Conservation (phyloP, 2,888 invertebrate genomes). For the Orthosia cruda region DNA sequence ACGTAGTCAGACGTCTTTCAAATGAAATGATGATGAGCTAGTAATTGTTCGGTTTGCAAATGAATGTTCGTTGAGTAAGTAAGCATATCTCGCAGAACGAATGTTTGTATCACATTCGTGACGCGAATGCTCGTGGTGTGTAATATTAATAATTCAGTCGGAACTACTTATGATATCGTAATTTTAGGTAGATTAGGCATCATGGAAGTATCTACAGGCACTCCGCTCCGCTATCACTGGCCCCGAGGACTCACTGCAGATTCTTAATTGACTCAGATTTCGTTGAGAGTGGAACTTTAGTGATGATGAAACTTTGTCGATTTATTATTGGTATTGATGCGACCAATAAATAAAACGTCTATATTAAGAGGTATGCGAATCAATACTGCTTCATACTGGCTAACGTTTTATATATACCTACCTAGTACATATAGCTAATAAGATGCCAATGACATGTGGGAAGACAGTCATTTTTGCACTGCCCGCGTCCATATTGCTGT, state of each 20-base stretch:
- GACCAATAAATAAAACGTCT: conserved; percentile 49
- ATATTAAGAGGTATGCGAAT: conserved; percentile 41
- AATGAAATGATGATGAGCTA: too few species aligned
- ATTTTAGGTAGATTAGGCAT: too few species aligned
- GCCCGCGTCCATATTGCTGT: not conserved
- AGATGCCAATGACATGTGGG: not conserved
- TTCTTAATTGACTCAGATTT: conserved; percentile 57
- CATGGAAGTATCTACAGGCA: too few species aligned
- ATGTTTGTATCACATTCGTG: too few species aligned
- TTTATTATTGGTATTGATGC: conserved; percentile 44
- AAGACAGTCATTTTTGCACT: not conserved
- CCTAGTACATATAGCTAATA: not conserved
- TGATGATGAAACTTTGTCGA: conserved; percentile 64
- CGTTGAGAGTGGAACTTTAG: conserved; percentile 53
- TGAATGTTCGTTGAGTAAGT: too few species aligned
- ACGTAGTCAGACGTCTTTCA: too few species aligned
- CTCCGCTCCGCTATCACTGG: conserved; percentile 29
- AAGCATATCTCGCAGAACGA: too few species aligned
- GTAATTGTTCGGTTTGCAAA: too few species aligned
- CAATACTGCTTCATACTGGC: conserved; percentile 12
- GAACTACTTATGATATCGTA: too few species aligned
- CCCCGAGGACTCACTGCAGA: conserved; percentile 25
- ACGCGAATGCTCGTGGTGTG: too few species aligned
- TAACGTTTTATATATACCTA: not conserved
- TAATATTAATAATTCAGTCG: too few species aligned